A percentile compares a stretch with the other conserved stretches of the same genome.
Conservation (phyloP, 2,888 invertebrate species). For the Orthosia gothica region DNA sequence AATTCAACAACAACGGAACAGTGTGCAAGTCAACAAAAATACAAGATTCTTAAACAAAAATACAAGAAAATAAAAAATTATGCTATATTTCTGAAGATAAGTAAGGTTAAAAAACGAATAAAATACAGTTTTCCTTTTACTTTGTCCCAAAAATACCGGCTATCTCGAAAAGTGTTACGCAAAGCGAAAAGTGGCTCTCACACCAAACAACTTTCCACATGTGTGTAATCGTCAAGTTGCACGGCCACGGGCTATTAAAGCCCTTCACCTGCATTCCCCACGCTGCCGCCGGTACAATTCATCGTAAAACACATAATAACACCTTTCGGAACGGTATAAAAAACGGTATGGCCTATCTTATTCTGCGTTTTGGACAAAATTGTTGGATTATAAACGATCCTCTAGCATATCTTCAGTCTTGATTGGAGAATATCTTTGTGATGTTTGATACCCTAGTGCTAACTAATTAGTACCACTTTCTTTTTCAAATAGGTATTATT, state of each 20-base stretch:
- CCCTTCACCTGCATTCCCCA: conserved; percentile 62
- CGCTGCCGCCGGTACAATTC: conserved; percentile 31
- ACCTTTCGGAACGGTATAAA: conserved; percentile 40
- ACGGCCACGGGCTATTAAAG: conserved; percentile 56
- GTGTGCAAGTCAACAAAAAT: too few species aligned
- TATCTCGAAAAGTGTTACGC: conserved; percentile 43
- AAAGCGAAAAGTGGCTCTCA: conserved; percentile 47
- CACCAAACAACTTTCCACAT: conserved; percentile 63
- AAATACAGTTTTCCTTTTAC: conserved; percentile 43
- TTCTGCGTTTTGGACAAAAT: conserved; percentile 1
- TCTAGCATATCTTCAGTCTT: not conserved
- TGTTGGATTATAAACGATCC: not conserved
- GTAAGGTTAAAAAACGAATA: not conserved
- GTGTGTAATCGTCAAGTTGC: conserved; percentile 56
- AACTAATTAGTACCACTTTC: too few species aligned
- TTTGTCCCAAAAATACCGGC: conserved; percentile 21
- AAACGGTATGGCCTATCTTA: conserved; percentile 14
- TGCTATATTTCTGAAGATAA: not conserved
- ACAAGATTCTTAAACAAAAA: too few species aligned
- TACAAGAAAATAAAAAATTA: too few species aligned
- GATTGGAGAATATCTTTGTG: not conserved
- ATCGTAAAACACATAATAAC: conserved; percentile 30
- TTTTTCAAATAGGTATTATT: too few species aligned
- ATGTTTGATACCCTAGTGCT: not conserved
- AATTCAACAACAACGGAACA: too few species aligned